phyloP scores from a whole-genome alignment of 2,888 invertebrate species.

The Maniola hyperantus region DNA sequence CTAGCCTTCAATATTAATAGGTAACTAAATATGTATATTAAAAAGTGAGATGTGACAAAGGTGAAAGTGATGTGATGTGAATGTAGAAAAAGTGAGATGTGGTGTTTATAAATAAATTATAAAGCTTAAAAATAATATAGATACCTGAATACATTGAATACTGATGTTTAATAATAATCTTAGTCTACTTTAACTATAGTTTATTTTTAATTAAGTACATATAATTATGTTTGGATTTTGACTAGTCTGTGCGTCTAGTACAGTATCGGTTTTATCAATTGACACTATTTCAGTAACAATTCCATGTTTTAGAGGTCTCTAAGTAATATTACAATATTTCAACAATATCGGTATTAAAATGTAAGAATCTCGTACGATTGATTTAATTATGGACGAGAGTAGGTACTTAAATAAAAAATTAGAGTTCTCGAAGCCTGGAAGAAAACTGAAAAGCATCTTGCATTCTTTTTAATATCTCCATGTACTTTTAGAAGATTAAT shows the following conservation, averaged over 20 bases:
- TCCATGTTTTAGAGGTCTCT: neutral
- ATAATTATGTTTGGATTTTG: neutral
- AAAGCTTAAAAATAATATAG: neutral
- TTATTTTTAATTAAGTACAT: neutral
- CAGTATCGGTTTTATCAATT: neutral
- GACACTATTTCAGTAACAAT: slow-evolving; percentile 1
- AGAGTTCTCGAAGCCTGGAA: neutral
- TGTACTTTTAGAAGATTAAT: too few species aligned
- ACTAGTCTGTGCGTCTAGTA: slow-evolving; percentile 1
- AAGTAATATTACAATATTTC: neutral
- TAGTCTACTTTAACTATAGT: neutral
- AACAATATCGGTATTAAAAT: neutral
- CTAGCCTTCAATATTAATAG: neutral
- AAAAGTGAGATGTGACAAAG: neutral
- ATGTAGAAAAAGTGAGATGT: too few species aligned
- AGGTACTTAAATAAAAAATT: too few species aligned
- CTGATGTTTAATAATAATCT: neutral
- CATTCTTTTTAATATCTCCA: too few species aligned
- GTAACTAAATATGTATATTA: neutral
- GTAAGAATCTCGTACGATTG: neutral
- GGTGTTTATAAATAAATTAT: too few species aligned
- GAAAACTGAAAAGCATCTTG: neutral
- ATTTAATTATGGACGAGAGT: too few species aligned
- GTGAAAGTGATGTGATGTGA: neutral
- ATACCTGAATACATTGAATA: neutral